phyloP scores from a whole-genome alignment of 2,113 vertebrate genomes.

The Electrona antarctica region DNA sequence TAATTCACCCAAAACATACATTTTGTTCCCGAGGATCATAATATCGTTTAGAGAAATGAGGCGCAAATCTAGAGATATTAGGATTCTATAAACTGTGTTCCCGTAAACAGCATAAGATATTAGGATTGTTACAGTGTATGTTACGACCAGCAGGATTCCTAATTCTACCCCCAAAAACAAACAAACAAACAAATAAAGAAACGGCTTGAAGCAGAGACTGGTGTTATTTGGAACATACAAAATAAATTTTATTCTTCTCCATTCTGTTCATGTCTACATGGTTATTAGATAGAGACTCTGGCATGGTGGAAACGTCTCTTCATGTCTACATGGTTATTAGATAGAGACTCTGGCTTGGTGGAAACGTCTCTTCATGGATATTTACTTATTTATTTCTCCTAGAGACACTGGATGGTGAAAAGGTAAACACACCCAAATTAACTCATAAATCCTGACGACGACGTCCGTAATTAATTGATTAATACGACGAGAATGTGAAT shows the following conservation, averaged over 20 bases:
- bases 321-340: constrained; percentile 79
- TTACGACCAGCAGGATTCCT: constrained; percentile 65
- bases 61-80: no score
- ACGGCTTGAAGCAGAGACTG: constrained; percentile 81
- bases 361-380: constrained; percentile 39
- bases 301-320: constrained; percentile 67
- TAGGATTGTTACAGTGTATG: no score
- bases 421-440: constrained; percentile 74
- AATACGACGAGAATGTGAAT: no score
- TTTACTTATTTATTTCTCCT: constrained; percentile 71
- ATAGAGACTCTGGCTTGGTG: constrained; percentile 79
- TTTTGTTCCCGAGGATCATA: no score
- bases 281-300: constrained; percentile 80
- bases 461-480: constrained; percentile 50
- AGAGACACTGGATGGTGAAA: constrained; percentile 79
- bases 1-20: no score
- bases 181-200: constrained; percentile 48
- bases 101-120: no score
- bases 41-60: no score
- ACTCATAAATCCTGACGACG: constrained; percentile 75
- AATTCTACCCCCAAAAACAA: constrained; percentile 36
- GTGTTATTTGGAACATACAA: constrained; percentile 86
- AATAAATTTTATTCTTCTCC: constrained; percentile 90
- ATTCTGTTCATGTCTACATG: constrained; percentile 83
- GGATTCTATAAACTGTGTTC: no score